Evolutionary conservation across 2,888 invertebrate genomes (phyloP), one percentile per base, ranked within the genome.

Genomic region (Agrenia bidenticulata): DNA sequence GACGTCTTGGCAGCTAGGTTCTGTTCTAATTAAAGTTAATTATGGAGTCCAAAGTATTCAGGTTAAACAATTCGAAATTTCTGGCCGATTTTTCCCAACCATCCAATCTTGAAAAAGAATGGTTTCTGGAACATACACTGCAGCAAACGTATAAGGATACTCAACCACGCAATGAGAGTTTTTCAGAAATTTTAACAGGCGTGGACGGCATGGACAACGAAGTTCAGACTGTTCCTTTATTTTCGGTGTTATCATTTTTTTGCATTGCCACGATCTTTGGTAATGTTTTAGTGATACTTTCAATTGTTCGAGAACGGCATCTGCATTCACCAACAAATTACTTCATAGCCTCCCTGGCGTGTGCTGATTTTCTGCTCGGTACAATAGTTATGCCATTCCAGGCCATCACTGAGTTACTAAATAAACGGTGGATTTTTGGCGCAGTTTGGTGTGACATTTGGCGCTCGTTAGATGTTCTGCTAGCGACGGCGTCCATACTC

Each of bases 331-430:
- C 96, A 9, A 97, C 97, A 7, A 97, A 97, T 81, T 97, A 95
- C 79, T 94, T 98, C 80, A 93, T 98, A 67, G 95, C 95, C 11
- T 97, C 97, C 15, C 82, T 98, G 70, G 97, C 98, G 0, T 91
- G 94, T 21, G 97, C 98, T 0, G 98, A 98, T 80, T 92, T 96
- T 76, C 83, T 97, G 53, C 96, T 98, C 2, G 98, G 98, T 0
- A 82, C 95, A 53, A 90, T 97, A 2, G 97, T 98, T 56, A 97
- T 98, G 96, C 98, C 98, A 0, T 94, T 98, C 80, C 91, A 92
- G 70, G 93, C 93, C 0, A 83, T 92, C 11, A 92, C 93, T 79
- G 93, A 94, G 80, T 89, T 92, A 13, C 81, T 92, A 19, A 89
- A 90, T 77, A 89, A 91, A 77, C 89, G 88, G 21, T 97, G 96